Evolutionary conservation across 2,888 invertebrate species (phyloP).

Genomic region (Apocheima hispidaria): DNA sequence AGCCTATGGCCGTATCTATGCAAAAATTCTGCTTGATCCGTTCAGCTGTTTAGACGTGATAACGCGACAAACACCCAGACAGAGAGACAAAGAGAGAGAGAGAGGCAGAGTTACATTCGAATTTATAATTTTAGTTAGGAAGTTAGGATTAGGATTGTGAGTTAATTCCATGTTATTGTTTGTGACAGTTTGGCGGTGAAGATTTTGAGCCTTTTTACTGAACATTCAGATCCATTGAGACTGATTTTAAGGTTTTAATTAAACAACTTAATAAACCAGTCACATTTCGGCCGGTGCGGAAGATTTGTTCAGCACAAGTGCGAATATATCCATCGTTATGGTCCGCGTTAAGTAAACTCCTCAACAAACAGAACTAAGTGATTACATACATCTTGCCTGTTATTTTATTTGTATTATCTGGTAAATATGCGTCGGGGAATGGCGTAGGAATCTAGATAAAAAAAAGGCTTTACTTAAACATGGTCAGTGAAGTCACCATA

Average conservation of each 20-base stretch:
- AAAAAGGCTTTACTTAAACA: constrained; percentile 9
- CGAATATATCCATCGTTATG: constrained; percentile 9
- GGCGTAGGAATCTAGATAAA: not conserved
- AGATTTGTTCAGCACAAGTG: constrained; percentile 4
- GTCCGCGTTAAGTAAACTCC: constrained; percentile 5
- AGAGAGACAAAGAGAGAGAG: too few relatives aligned
- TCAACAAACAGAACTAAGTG: constrained; percentile 37
- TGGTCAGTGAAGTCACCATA: not conserved
- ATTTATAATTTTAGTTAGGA: too few relatives aligned
- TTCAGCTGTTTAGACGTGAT: too few relatives aligned
- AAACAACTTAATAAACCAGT: not conserved
- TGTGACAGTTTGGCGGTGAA: too few relatives aligned
- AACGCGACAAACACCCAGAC: too few relatives aligned
- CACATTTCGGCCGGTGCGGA: constrained; percentile 10
- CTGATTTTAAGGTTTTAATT: not conserved
- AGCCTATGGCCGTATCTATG: too few relatives aligned
- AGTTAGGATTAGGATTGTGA: too few relatives aligned
- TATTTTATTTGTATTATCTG: constrained; percentile 28
- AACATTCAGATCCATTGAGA: not conserved
- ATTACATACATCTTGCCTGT: constrained; percentile 14
- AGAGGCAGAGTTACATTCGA: too few relatives aligned
- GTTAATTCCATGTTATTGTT: too few relatives aligned
- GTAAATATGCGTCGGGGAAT: constrained; percentile 24
- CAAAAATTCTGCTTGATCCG: too few relatives aligned
- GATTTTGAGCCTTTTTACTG: not conserved